Percentiles rank a stretch among this genome's conserved stretches.
Evolutionary conservation across 2,113 vertebrate genomes (phyloP).

Genomic region (Scopus umbretta): DNA sequence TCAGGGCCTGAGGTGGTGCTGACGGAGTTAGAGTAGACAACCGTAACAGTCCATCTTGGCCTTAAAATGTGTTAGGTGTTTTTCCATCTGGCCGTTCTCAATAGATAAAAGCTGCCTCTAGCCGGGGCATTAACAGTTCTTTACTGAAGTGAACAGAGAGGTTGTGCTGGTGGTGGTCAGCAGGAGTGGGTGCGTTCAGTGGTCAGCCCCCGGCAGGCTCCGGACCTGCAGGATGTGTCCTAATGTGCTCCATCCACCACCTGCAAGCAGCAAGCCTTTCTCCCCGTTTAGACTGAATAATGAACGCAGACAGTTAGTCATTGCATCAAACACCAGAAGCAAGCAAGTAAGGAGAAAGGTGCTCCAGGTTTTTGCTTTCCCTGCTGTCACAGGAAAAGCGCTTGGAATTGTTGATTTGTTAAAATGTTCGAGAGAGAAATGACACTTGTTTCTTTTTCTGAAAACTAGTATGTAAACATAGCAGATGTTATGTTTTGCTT

Average conservation of each 20-base stretch:
- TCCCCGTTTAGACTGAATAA: background rate
- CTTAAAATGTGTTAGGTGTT: background rate
- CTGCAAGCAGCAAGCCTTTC: background rate
- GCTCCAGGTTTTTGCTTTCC: background rate
- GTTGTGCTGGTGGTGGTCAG: rapidly evolving
- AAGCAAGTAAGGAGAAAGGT: background rate
- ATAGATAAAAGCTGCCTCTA: background rate
- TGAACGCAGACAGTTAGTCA: background rate
- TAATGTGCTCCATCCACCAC: background rate
- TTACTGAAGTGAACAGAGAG: background rate
- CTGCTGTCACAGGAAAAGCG: background rate
- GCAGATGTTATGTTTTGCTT: background rate
- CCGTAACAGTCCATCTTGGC: background rate
- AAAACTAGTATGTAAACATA: background rate
- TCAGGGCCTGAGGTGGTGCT: background rate
- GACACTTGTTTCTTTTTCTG: background rate
- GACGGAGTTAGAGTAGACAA: background rate
- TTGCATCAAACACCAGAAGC: background rate
- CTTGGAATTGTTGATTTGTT: background rate
- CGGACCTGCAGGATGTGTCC: background rate
- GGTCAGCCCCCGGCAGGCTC: background rate
- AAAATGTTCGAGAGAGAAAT: background rate
- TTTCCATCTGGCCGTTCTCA: background rate
- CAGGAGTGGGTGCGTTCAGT: background rate
- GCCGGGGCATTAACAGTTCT: background rate